A percentile compares a stretch with the other conserved stretches of the same genome.
phyloP scores from a whole-genome alignment of 1,140 invertebrate genomes.

The Caenorhabditis tropicalis region DNA sequence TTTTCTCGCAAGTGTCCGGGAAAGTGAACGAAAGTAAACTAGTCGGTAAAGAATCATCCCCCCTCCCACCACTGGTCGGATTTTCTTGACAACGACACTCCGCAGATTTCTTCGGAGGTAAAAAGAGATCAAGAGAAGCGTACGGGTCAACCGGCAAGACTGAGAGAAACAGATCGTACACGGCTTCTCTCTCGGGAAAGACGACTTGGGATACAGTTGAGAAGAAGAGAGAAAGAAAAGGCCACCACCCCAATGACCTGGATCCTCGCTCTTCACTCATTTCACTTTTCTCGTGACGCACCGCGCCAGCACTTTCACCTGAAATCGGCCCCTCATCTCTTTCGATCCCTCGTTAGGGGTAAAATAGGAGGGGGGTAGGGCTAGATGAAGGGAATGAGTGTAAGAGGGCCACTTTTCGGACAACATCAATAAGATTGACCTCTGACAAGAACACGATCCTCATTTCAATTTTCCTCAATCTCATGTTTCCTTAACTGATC shows the following conservation, averaged over 20 bases:
- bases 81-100: conserved; percentile 30
- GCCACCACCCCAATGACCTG: conserved; percentile 34
- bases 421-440: conserved; percentile 31
- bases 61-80: not conserved
- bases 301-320: conserved; percentile 43
- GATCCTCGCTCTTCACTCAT: conserved; percentile 43
- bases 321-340: conserved; percentile 36
- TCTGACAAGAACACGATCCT: not conserved
- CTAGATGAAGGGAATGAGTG: conserved; percentile 1
- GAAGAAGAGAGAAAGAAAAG: not conserved
- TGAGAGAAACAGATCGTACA: conserved; percentile 34
- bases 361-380: not conserved
- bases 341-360: conserved; percentile 16
- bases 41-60: conserved; percentile 41
- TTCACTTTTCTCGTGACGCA: conserved; percentile 44
- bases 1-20: conserved; percentile 24
- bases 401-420: conserved; percentile 8
- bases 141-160: not conserved
- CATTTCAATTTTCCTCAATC: not conserved
- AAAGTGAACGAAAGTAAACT: conserved; percentile 38
- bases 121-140: conserved; percentile 3
- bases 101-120: not conserved
- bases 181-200: conserved; percentile 2
- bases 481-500: not conserved
- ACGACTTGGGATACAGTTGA: not conserved